Evolutionary conservation across 2,888 invertebrate species (phyloP), one percentile per base, ranked within the genome.

Genomic region (Synergus umbraculus): DNA sequence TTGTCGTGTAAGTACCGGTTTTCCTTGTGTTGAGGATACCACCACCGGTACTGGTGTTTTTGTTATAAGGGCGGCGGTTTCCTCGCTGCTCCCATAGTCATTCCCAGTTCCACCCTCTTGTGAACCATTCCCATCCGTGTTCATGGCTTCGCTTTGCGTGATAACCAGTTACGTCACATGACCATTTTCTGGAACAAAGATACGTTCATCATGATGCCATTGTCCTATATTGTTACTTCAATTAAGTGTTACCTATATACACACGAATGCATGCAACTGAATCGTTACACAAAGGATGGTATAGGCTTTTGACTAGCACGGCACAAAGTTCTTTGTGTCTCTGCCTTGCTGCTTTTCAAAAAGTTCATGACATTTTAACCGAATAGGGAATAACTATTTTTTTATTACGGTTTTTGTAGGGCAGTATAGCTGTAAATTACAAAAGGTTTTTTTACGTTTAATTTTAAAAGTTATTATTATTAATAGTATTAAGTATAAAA

Each of bases 1-100:
- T 93, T 97, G 97, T 85, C 97, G 94, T 93, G 96, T 97, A 85
- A 97, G 93, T 83, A 97, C 96, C 85, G 97, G 97, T 92, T 97
- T 97, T 81, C 89, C 90, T 83, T 89, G 90, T 83, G 87, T 87
- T 86, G 87, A 81, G 46, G 83, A 88, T 82, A 89, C 90, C 58
- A 90, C 89, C 73, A 93, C 92, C 77, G 93, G 93, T 78, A 92
- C 92, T 76, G 93, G 94, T 78, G 94, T 94, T 83, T 95, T 94
- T 83, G 96, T 95, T 85, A 97, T 93, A 82, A 97, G 94, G 87
- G 96, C 96, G 79, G 96, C 96, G 79, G 97, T 97, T 93, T 97
- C 97, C 92, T 97, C 97, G 90, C 95, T 96, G 92, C 96, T 96
- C 85, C 96, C 89, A 80, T 90, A 91, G 81, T 91, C 91, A 80